Evolutionary conservation across 2,113 vertebrate species (phyloP).

Genomic region (Opisthocomus hoazin): DNA sequence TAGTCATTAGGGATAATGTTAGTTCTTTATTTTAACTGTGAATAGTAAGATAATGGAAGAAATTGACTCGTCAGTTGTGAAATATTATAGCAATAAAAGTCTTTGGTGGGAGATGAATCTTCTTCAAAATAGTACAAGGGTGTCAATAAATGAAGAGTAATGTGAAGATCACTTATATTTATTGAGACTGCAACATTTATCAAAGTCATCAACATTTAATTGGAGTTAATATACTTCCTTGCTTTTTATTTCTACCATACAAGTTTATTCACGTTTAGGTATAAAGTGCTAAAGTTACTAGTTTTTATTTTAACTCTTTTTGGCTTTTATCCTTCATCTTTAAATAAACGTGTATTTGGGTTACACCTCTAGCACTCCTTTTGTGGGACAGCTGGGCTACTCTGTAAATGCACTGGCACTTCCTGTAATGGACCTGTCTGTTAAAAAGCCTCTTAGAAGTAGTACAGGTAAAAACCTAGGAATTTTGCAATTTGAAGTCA

Average conservation of each 20-base stretch:
- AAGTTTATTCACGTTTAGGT: neutral
- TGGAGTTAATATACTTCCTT: neutral
- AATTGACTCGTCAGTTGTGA: constrained; percentile 66
- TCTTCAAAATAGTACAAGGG: constrained; percentile 42
- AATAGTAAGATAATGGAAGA: constrained; percentile 66
- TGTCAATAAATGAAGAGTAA: constrained; percentile 66
- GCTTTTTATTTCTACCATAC: neutral
- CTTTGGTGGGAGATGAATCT: constrained; percentile 54
- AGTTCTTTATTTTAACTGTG: constrained; percentile 37
- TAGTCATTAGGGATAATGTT: constrained; percentile 44
- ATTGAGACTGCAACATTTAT: constrained; percentile 33
- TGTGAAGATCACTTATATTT: constrained; percentile 50
- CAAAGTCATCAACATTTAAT: constrained; percentile 18
- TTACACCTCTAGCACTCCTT: neutral
- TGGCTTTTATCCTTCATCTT: neutral
- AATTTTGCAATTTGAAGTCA: neutral
- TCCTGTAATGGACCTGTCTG: rapidly evolving
- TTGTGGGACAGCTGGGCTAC: neutral
- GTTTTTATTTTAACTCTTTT: neutral
- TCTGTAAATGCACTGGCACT: neutral
- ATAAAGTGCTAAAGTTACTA: neutral
- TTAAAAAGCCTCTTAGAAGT: neutral
- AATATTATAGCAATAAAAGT: constrained; percentile 68
- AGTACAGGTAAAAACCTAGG: neutral
- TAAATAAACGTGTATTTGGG: neutral